Conservation (phyloP, 2,888 invertebrate species). For the Tenthredo notha region DNA sequence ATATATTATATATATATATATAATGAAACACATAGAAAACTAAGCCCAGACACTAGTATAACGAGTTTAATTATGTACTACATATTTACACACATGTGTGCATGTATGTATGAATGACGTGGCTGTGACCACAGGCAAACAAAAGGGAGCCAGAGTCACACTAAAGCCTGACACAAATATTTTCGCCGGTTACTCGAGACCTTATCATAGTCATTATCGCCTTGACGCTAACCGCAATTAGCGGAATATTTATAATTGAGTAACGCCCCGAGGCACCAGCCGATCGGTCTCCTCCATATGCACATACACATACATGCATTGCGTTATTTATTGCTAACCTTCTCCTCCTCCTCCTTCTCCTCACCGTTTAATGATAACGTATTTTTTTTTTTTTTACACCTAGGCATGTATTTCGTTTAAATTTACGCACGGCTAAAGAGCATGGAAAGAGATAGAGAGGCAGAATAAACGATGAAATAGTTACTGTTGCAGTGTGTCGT, state of each 20-base stretch:
- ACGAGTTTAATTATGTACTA: slow-evolving; percentile 21
- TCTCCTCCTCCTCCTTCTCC: no score
- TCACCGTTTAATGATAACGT: neutral
- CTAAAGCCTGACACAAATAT: slow-evolving; percentile 40
- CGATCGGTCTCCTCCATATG: neutral
- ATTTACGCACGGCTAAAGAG: neutral
- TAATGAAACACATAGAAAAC: neutral
- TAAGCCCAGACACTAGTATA: neutral
- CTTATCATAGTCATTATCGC: slow-evolving; percentile 48
- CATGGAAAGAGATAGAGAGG: neutral
- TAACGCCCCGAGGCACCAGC: slow-evolving; percentile 42
- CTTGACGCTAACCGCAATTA: slow-evolving; percentile 52
- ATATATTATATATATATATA: neutral
- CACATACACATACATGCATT: neutral
- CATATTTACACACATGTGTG: neutral
- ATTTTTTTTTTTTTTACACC: neutral
- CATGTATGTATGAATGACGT: neutral
- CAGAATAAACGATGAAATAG: neutral
- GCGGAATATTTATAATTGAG: slow-evolving; percentile 53
- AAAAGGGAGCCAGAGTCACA: neutral
- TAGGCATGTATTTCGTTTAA: neutral
- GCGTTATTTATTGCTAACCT: slow-evolving; percentile 8
- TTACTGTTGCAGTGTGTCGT: neutral
- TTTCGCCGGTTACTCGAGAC: slow-evolving; percentile 45
- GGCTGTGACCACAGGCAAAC: slow-evolving; percentile 18